Base-by-base conservation (phyloP, 2,888 invertebrate species). In the Limnephilus marmoratus region DNA sequence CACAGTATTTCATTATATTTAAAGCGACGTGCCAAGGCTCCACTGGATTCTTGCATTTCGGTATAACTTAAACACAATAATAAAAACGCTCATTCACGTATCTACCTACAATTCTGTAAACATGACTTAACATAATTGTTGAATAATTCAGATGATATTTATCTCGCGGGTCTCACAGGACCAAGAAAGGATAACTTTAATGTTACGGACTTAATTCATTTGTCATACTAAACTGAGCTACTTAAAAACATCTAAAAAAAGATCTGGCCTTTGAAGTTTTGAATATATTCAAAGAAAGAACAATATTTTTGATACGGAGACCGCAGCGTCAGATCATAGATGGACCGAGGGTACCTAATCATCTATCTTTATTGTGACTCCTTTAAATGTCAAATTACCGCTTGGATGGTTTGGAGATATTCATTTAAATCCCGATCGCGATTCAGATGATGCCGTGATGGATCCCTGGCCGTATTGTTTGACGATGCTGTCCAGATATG, bases 401-500 rank as follows among this genome's bases (percentile, higher is more conserved):
- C 90, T 83, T 31, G 81, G 45, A 82, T 83, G 90, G 13, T 85
- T 85, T 49, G 12, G 24, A 41, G 85, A 90, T 82, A 90, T 91
- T 85, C 85, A 90, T 91, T 91, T 53, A 91, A 91, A 91, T 91
- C 86, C 91, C 81, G 90, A 92, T 92, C 88, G 91, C 89, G 68
- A 91, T 91, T 83, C 81, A 82, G 37, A 41, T 85, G 82, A 89
- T 37, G 91, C 82, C 34, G 90, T 90, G 92, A 92, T 88, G 88
- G 88, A 91, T 91, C 88, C 49, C 53, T 91, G 80, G 12, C 29
- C 49, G 81, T 68, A 89, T 93, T 91, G 92, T 88, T 80, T 91
- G 81, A 34, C 88, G 91, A 91, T 91, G 82, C 90, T 87, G 91
- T 90, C 91, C 88, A 86, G 92, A 92, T 92, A 91, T 87, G 90